Evolutionary conservation across 1,140 invertebrate genomes (phyloP).

Genomic region (Drosophila subobscura): DNA sequence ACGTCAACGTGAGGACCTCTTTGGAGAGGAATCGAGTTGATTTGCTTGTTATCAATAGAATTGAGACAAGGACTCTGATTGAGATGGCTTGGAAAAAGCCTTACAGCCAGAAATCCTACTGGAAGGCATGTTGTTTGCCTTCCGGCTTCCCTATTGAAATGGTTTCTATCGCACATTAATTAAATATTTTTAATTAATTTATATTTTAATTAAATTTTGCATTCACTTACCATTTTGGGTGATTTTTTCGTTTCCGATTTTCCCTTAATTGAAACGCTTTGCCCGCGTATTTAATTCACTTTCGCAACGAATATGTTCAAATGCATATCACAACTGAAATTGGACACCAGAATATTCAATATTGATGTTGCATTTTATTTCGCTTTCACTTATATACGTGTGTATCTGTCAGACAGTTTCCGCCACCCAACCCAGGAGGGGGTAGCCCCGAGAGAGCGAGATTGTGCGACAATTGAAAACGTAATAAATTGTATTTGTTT

Average conservation of each 20-base stretch:
- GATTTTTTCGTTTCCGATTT: conserved; percentile 19
- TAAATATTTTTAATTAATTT: background rate
- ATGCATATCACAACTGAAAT: conserved; percentile 54
- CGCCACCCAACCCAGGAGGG: background rate
- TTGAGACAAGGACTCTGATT: background rate
- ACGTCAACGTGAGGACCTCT: conserved; percentile 15
- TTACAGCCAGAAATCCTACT: background rate
- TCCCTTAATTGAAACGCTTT: conserved; percentile 29
- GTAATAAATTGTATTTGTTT: conserved; percentile 49
- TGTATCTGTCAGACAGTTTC: background rate
- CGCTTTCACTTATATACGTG: conserved; percentile 28
- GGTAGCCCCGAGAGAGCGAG: too few relatives aligned
- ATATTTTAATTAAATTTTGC: background rate
- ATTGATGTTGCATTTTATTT: conserved; percentile 46
- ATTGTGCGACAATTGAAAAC: conserved; percentile 29
- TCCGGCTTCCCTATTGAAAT: too few relatives aligned
- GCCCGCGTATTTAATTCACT: conserved; percentile 39
- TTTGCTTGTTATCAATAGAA: background rate
- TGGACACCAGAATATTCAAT: conserved; percentile 31
- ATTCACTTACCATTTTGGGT: conserved; percentile 65
- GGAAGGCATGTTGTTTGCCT: too few relatives aligned
- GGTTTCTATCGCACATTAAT: background rate
- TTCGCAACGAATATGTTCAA: conserved; percentile 41
- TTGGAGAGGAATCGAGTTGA: background rate
- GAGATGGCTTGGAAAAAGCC: conserved; percentile 7